Base-by-base conservation (phyloP, 2,797 vertebrate genomes). In the Huso huso region DNA sequence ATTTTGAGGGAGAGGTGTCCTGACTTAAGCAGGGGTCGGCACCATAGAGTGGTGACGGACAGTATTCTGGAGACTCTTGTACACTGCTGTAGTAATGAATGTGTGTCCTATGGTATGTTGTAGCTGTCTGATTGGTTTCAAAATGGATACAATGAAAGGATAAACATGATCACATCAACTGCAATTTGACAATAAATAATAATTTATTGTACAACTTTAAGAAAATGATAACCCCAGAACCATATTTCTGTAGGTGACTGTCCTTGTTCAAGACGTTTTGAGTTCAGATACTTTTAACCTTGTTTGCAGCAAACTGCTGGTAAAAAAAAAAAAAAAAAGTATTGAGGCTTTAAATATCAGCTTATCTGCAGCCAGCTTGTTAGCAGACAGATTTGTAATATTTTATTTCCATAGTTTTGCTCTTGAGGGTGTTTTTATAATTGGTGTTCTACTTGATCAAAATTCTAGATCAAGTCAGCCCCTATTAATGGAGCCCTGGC, bases 391-490 rank as follows among this genome's bases (percentile, higher is more conserved):
- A 58, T 58, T 58, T n/a, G 11, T 58, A 13, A 58, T 13, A 58
- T 58, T 58, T 58, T 58, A 58, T 58, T 58, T 58, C 12, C 15
- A 7, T 1, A n/a, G 55, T 58, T 58, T 58, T 58, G 55, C 15
- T 6, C 55, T 58, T 58, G 9, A 58, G 55, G 55, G 12, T 13
- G 12, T 58, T 58, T 58, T 58, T 58, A 13, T 58, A 58, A 58
- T 13, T 58, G 15, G 55, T 58, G 55, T 58, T 58, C 55, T 58
- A 58, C 55, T 58, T 58, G 55, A 58, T 58, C 55, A 58, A 11
- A 58, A 58, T 58, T 58, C 55, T 58, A 1, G 7, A 58, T 58
- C 55, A 58, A 58, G 55, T 58, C 55, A 58, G 12, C 55, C 55
- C 55, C 8, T n/a, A 58, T 58, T 58, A 58, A 13, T 58, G 6